phyloP scores from a whole-genome alignment of 1,140 invertebrate species.

The Hycleus phaleratus region DNA sequence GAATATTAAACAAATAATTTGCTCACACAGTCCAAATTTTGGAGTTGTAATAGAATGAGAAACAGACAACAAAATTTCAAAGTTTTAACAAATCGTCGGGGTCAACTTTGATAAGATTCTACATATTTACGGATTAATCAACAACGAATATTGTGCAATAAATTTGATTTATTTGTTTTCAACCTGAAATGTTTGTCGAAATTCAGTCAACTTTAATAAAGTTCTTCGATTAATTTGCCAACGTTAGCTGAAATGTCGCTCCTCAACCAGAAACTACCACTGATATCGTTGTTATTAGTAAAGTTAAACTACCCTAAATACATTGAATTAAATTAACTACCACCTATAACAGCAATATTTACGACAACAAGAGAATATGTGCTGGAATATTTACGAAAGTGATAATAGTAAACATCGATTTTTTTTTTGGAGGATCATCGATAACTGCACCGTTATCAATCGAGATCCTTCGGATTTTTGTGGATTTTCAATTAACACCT shows the following conservation, averaged over 20 bases:
- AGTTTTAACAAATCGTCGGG: no score
- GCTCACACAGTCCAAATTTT: slow-evolving; percentile 8
- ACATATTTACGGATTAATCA: no score
- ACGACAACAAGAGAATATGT: slow-evolving; percentile 16
- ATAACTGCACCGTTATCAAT: slow-evolving; percentile 21
- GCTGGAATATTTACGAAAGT: slow-evolving; percentile 15
- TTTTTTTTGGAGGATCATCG: slow-evolving; percentile 12
- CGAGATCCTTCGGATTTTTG: not conserved
- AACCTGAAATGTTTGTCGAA: no score
- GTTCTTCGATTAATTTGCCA: not conserved
- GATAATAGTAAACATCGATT: slow-evolving; percentile 11
- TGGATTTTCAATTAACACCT: slow-evolving; percentile 16
- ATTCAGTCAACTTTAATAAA: no score
- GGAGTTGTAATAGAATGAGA: no score
- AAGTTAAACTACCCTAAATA: slow-evolving; percentile 9
- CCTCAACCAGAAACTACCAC: slow-evolving; percentile 2
- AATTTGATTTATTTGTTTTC: no score
- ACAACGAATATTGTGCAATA: no score
- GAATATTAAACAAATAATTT: slow-evolving; percentile 1
- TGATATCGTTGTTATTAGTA: not conserved
- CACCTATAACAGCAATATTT: slow-evolving; percentile 3
- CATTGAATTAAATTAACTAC: slow-evolving; percentile 12
- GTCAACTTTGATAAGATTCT: no score
- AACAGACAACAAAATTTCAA: no score
- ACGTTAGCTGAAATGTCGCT: not conserved